Evolutionary conservation across 2,797 vertebrate species (phyloP).

Genomic region (Euthynnus affinis): DNA sequence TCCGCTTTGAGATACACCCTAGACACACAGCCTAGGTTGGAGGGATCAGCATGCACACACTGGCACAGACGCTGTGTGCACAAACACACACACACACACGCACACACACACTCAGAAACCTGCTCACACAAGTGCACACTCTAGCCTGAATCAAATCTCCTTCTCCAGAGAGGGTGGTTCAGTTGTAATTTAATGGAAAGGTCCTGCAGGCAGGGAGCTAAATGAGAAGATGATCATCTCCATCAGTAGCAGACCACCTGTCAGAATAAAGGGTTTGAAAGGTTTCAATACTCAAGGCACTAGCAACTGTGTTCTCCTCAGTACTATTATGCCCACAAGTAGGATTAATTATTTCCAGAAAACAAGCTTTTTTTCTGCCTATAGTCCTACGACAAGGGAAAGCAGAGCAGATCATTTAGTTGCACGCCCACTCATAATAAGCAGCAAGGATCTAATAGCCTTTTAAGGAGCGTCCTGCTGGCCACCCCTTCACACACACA

Average conservation of each 20-base stretch:
- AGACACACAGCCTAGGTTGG: slow-evolving; percentile 56
- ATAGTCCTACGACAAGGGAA: slow-evolving; percentile 68
- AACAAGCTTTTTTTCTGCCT: slow-evolving; percentile 73
- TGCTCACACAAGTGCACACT: slow-evolving; percentile 29
- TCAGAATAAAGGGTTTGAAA: slow-evolving; percentile 55
- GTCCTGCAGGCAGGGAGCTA: slow-evolving; percentile 72
- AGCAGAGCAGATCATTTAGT: slow-evolving; percentile 64
- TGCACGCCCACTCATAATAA: slow-evolving; percentile 67
- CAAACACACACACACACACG: slow-evolving; percentile 13
- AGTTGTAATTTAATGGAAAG: slow-evolving; percentile 76
- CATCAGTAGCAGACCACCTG: slow-evolving; percentile 69
- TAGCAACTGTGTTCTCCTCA: slow-evolving; percentile 43
- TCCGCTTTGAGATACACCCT: slow-evolving; percentile 62
- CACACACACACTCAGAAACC: slow-evolving; percentile 24
- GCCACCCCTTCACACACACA: slow-evolving; percentile 63
- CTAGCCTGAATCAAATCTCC: slow-evolving; percentile 55
- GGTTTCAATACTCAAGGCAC: slow-evolving; percentile 63
- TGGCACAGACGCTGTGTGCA: background rate
- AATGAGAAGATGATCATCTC: slow-evolving; percentile 73
- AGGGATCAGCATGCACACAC: slow-evolving; percentile 37
- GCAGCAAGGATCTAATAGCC: slow-evolving; percentile 72
- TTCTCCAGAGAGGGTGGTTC: slow-evolving; percentile 63
- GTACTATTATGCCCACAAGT: slow-evolving; percentile 73
- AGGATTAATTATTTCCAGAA: slow-evolving; percentile 82
- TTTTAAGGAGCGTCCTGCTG: slow-evolving; percentile 82